Conservation (phyloP, 30 jellyfish, hydroid and myxozoan genomes). For the Aurelia sp. region DNA sequence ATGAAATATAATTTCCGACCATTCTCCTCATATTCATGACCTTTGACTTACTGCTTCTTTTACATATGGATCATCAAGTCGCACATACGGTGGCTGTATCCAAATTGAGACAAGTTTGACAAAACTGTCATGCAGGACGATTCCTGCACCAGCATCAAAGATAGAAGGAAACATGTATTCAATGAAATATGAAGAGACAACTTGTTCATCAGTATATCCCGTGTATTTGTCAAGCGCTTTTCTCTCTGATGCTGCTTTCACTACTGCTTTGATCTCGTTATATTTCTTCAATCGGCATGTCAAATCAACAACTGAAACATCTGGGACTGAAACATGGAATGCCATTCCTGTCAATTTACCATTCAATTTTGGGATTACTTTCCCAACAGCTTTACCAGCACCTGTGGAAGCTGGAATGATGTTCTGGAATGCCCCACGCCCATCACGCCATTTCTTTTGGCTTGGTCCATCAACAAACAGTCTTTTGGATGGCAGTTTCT, state of each 20-base stretch:
- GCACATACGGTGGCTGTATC: constrained; percentile 92
- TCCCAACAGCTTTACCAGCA: constrained; percentile 99
- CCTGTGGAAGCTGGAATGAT: constrained; percentile 99
- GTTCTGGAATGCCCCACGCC: constrained; percentile 98
- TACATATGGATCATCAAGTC: constrained; percentile 95
- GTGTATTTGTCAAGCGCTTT: constrained; percentile 79
- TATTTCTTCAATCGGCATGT: constrained; percentile 84
- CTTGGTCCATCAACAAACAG: constrained; percentile 99
- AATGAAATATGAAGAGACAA: constrained; percentile 86
- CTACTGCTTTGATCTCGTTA: constrained; percentile 77
- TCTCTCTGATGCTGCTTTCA: constrained; percentile 85
- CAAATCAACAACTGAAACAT: constrained; percentile 97
- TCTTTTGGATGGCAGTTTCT: constrained; percentile 97
- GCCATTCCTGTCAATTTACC: constrained; percentile 99
- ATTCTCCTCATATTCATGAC: too few species aligned
- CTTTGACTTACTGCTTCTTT: constrained; percentile 11
- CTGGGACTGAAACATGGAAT: constrained; percentile 97
- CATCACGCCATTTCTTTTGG: constrained; percentile 98
- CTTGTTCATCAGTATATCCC: constrained; percentile 94
- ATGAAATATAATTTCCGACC: too few species aligned
- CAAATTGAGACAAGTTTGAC: constrained; percentile 94
- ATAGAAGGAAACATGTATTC: constrained; percentile 77
- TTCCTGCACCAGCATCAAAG: constrained; percentile 96
- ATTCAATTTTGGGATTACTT: constrained; percentile 91
- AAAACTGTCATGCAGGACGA: constrained; percentile 73